Conservation (phyloP, 2,797 vertebrate genomes). For the Cynopterus sphinx region DNA sequence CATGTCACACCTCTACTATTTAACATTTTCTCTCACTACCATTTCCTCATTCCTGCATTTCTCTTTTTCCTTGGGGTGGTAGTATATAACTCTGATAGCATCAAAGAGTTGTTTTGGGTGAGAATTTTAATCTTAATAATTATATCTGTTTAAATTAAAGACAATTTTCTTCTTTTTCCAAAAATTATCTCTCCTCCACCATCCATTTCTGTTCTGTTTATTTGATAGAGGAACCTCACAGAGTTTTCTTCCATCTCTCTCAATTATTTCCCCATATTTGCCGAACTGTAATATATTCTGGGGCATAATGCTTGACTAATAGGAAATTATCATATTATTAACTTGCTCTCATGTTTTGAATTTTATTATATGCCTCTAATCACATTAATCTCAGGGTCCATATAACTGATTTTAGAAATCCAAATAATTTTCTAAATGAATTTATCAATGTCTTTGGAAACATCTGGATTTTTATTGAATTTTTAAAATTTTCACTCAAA, state of each 20-base stretch:
- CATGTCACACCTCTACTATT: not conserved
- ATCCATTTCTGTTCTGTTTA: not conserved
- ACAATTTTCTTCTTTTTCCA: constrained; percentile 9
- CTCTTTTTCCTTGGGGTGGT: not conserved
- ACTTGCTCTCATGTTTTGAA: not conserved
- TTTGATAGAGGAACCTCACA: not conserved
- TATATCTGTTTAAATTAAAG: not conserved
- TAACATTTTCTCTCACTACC: not conserved
- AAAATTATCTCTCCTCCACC: not conserved
- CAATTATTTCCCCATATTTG: not conserved
- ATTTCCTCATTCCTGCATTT: not conserved
- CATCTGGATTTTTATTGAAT: not conserved
- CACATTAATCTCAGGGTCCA: not conserved
- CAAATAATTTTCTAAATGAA: constrained; percentile 3
- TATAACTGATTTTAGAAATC: not conserved
- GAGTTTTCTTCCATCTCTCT: not conserved
- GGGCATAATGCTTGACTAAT: not conserved
- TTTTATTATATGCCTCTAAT: not conserved
- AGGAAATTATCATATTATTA: not conserved
- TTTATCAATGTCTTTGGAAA: constrained; percentile 34
- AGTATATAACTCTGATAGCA: not conserved
- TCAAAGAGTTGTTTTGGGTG: not conserved
- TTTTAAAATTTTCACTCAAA: not conserved
- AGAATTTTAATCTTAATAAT: constrained; percentile 23
- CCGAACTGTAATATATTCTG: not conserved